Evolutionary conservation across 2,113 vertebrate species (phyloP).

Genomic region (Microtus montanus): DNA sequence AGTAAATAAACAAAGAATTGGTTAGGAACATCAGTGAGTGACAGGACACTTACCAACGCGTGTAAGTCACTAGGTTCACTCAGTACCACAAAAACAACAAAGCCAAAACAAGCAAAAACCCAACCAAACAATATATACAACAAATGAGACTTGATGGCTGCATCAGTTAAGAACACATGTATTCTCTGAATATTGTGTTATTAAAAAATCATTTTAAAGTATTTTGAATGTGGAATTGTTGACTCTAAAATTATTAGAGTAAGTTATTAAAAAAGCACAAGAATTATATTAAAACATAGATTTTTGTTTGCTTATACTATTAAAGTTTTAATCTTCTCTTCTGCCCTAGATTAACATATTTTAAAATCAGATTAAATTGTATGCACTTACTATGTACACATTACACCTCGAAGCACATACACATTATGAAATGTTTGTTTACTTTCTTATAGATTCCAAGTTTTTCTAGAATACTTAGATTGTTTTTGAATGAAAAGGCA

Average conservation of each 20-base stretch:
- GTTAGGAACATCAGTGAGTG: not conserved
- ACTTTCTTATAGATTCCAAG: conserved; percentile 31
- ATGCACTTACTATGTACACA: not conserved
- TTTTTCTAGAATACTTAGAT: conserved; percentile 33
- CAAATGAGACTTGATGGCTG: not conserved
- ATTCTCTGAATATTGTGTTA: not conserved
- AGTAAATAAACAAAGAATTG: not conserved
- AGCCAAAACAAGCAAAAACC: not conserved
- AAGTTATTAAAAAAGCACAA: not conserved
- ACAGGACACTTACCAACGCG: not conserved
- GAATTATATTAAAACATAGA: not conserved
- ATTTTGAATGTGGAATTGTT: not conserved
- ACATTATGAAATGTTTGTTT: not conserved
- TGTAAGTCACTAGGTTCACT: not conserved
- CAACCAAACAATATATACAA: not conserved
- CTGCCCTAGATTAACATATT: not conserved
- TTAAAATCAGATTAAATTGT: not conserved
- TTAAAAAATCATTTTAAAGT: not conserved
- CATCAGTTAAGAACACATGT: not conserved
- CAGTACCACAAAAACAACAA: not conserved
- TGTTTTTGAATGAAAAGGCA: conserved; percentile 4
- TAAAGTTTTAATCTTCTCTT: not conserved
- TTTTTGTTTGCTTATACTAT: not conserved
- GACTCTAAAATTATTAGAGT: conserved; percentile 3
- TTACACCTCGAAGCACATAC: not conserved